These are phyloP conservation scores for Nibea albiflora DNA, from an alignment of 2,113 vertebrate species.

Conservation along the genomic window DNA sequence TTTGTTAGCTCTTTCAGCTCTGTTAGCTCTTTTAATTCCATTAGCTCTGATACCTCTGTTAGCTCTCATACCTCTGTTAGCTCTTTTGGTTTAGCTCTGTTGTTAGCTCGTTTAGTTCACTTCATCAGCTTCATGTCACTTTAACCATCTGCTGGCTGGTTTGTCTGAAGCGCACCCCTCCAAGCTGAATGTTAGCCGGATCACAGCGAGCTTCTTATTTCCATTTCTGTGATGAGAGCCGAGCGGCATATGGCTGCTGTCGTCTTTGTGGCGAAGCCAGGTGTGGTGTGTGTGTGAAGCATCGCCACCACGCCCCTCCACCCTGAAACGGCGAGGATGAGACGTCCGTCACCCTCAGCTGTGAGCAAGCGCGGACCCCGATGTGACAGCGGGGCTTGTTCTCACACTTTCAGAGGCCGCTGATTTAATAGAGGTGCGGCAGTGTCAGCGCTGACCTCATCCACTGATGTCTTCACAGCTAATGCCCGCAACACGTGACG, in stretches of 20 bases:
- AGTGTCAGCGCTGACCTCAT: constrained; percentile 72
- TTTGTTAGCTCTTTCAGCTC: no score
- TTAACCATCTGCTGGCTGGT: constrained; percentile 66
- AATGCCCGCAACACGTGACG: constrained; percentile 72
- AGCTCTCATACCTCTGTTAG: no score
- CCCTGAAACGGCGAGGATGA: constrained; percentile 9
- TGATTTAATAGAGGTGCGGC: constrained; percentile 74
- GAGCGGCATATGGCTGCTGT: constrained; percentile 57
- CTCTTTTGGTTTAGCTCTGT: no score
- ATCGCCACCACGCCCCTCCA: constrained; percentile 35
- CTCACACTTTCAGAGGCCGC: constrained; percentile 66
- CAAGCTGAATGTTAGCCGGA: constrained; percentile 43
- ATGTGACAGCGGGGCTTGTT: constrained; percentile 50
- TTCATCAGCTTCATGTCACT: constrained; percentile 59
- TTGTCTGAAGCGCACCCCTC: constrained; percentile 2
- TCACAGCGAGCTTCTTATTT: constrained; percentile 43
- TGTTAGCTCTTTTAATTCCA: no score
- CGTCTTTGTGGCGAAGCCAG: constrained; percentile 39
- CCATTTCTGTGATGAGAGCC: constrained; percentile 30
- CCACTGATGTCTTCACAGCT: constrained; percentile 73
- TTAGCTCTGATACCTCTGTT: no score
- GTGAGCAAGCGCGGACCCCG: neutral
- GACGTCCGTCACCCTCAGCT: constrained; percentile 47
- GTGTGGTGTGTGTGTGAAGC: constrained; percentile 24
- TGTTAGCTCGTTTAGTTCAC: neutral